Conservation (phyloP, 2,888 invertebrate genomes). For the Melanargia galathea region DNA sequence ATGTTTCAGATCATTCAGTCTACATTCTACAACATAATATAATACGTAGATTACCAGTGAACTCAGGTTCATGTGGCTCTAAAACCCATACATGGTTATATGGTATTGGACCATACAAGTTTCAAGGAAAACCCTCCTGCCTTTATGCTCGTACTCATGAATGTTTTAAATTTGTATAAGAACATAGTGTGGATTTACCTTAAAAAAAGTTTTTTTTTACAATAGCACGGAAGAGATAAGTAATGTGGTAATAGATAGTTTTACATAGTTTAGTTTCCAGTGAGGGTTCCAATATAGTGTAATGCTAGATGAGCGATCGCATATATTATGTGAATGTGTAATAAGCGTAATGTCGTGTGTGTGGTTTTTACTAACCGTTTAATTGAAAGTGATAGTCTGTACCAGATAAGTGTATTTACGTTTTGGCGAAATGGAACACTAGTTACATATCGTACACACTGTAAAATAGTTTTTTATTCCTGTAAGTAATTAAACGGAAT, state of each 20-base stretch:
- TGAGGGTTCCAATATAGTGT: conserved; percentile 30
- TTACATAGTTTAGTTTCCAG: conserved; percentile 33
- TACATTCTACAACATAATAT: too few species aligned
- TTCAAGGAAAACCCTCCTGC: too few species aligned
- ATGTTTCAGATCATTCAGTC: too few species aligned
- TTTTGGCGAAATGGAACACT: conserved; percentile 61
- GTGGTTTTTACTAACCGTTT: conserved; percentile 48
- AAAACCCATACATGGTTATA: too few species aligned
- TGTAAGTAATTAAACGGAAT: conserved; percentile 27
- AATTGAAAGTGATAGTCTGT: conserved; percentile 57
- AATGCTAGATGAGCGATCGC: neutral
- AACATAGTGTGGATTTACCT: neutral
- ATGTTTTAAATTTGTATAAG: too few species aligned
- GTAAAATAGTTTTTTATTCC: conserved; percentile 52
- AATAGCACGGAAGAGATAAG: neutral
- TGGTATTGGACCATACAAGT: too few species aligned
- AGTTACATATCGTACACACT: conserved; percentile 79
- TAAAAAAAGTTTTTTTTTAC: neutral
- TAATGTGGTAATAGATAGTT: too few species aligned
- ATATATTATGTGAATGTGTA: neutral
- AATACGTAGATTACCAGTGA: too few species aligned
- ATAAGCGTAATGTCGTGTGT: conserved; percentile 2
- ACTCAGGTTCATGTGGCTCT: too few species aligned
- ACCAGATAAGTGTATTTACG: conserved; percentile 72
- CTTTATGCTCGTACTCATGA: too few species aligned